These are phyloP conservation scores for Squalus acanthias DNA, from an alignment of 2,797 vertebrate species.

Conservation along the genomic window DNA sequence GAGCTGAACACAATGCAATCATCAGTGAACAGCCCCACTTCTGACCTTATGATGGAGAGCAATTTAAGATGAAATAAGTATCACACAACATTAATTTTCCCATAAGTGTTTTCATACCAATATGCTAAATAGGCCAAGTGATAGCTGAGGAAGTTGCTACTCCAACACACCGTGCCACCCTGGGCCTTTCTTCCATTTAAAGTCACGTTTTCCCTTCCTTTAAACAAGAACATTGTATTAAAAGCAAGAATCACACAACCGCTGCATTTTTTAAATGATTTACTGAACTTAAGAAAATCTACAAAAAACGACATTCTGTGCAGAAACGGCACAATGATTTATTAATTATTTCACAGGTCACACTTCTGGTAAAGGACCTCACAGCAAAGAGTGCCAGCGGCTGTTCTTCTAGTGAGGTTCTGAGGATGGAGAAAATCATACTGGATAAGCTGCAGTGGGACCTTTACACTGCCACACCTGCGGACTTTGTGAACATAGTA, in stretches of 20 bases:
- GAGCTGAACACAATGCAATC: neutral
- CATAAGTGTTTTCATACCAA: neutral
- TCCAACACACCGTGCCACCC: neutral
- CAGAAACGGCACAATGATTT: slow-evolving; percentile 39
- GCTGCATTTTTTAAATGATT: neutral
- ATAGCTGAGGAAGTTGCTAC: neutral
- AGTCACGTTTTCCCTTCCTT: neutral
- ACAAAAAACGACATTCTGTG: slow-evolving; percentile 31
- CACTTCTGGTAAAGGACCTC: slow-evolving; percentile 69
- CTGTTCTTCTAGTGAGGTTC: slow-evolving; percentile 73
- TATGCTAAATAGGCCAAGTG: neutral
- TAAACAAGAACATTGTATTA: neutral
- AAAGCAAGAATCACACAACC: neutral
- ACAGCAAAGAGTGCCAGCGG: slow-evolving; percentile 68
- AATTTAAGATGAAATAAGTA: neutral
- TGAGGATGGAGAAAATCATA: slow-evolving; percentile 78
- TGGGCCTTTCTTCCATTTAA: neutral
- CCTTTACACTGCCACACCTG: slow-evolving; percentile 69
- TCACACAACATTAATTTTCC: neutral
- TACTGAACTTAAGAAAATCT: slow-evolving; percentile 19
- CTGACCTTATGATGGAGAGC: neutral
- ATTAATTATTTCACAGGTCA: slow-evolving; percentile 63
- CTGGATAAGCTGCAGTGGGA: slow-evolving; percentile 80
- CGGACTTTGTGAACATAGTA: slow-evolving; percentile 72
- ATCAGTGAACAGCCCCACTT: neutral